These are phyloP conservation scores for Eueremaeus valkanovi DNA, from an alignment of 2,888 invertebrate species.

Conservation along the genomic window DNA sequence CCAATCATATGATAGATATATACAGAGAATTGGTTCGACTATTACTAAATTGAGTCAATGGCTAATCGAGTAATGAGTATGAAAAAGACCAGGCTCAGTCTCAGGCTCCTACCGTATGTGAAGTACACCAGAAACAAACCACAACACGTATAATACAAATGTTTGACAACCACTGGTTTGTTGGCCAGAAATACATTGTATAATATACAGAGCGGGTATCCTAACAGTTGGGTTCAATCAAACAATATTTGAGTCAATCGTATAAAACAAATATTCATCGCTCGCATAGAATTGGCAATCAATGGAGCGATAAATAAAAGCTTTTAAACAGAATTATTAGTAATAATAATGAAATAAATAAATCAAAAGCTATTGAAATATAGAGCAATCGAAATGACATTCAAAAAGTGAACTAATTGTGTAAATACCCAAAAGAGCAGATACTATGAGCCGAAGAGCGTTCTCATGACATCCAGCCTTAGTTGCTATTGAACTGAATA, in stretches of 20 bases:
- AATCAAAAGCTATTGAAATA: no score
- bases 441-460: conserved; percentile 9
- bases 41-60: background rate
- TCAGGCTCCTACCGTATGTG: conserved; percentile 69
- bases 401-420: no score
- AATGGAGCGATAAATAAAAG: no score
- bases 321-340: no score
- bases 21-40: background rate
- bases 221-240: conserved; percentile 60
- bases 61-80: no score
- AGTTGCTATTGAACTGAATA: background rate
- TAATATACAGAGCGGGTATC: conserved; percentile 67
- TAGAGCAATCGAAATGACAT: no score
- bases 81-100: no score
- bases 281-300: no score
- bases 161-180: conserved; percentile 60
- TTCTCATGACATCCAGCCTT: background rate
- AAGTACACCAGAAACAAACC: conserved; percentile 73
- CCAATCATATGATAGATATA: background rate
- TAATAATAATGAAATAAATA: no score
- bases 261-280: no score
- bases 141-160: conserved; percentile 66
- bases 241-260: no score
- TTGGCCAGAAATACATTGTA: conserved; percentile 62
- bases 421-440: conserved; percentile 30